Conservation (phyloP, 2,113 vertebrate genomes). For the Haplochromis vanheusdeni region DNA sequence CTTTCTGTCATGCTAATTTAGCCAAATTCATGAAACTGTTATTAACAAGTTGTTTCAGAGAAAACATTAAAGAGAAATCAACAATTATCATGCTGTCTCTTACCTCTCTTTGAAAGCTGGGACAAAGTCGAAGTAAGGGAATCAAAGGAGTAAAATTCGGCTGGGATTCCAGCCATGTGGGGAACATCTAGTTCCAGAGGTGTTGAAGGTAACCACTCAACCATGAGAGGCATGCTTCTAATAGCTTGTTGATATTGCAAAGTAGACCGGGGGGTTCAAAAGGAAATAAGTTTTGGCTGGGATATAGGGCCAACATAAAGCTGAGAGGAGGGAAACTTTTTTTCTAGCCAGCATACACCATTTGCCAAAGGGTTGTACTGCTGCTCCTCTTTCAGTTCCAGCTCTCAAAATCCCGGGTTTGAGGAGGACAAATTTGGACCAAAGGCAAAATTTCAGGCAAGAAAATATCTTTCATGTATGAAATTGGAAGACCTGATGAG, state of each 20-base stretch:
- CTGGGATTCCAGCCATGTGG: not conserved
- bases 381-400: conserved; percentile 13
- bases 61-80: not conserved
- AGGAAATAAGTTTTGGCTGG: not conserved
- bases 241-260: conserved; percentile 10
- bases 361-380: not conserved
- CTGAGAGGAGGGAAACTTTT: not conserved
- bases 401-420: not conserved
- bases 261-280: not conserved
- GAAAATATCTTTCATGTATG: conserved; percentile 1
- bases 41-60: not conserved
- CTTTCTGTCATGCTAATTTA: not conserved
- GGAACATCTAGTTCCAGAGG: not conserved
- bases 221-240: not conserved
- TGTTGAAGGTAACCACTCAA: not conserved
- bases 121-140: not conserved
- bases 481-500: conserved; percentile 27
- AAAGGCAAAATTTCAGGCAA: not conserved
- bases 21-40: not conserved
- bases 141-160: not conserved
- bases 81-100: not conserved
- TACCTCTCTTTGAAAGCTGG: not conserved
- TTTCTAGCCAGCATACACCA: not conserved
- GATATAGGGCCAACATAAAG: not conserved
- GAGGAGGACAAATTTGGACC: not conserved